A percentile compares a stretch with the other conserved stretches of the same genome.
phyloP scores from a whole-genome alignment of 2,797 vertebrate genomes.

The Antrozous pallidus region DNA sequence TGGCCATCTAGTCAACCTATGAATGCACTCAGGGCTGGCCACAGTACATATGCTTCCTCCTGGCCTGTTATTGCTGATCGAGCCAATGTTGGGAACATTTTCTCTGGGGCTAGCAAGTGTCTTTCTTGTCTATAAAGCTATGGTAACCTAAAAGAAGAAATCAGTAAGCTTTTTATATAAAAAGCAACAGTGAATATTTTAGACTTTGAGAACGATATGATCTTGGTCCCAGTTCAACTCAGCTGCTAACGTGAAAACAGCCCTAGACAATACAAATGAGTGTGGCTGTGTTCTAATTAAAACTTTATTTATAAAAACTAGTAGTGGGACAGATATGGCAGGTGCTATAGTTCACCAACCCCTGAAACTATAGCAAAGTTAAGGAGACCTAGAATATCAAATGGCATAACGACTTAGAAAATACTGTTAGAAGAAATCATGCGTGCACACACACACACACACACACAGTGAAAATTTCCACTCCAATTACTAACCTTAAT shows the following conservation, averaged over 20 bases:
- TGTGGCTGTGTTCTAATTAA: neutral
- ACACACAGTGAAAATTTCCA: neutral
- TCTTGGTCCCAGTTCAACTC: neutral
- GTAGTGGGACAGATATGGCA: neutral
- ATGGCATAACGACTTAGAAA: neutral
- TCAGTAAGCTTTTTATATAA: neutral
- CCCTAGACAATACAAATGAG: neutral
- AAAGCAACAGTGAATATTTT: neutral
- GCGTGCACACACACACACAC: neutral
- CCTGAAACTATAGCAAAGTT: neutral
- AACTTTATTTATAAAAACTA: neutral
- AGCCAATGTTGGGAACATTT: neutral
- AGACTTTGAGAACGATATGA: neutral
- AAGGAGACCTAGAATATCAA: neutral
- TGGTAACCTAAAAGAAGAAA: neutral
- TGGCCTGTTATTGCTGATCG: neutral
- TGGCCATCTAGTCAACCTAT: neutral
- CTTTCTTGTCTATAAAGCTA: neutral
- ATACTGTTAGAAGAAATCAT: neutral
- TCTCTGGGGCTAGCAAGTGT: neutral
- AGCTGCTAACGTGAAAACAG: neutral
- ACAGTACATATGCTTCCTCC: neutral
- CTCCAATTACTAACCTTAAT: neutral
- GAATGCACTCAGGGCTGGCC: neutral
- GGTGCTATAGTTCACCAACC: neutral